phyloP scores from a whole-genome alignment of 2,888 invertebrate species.

The Machimus atricapillus region DNA sequence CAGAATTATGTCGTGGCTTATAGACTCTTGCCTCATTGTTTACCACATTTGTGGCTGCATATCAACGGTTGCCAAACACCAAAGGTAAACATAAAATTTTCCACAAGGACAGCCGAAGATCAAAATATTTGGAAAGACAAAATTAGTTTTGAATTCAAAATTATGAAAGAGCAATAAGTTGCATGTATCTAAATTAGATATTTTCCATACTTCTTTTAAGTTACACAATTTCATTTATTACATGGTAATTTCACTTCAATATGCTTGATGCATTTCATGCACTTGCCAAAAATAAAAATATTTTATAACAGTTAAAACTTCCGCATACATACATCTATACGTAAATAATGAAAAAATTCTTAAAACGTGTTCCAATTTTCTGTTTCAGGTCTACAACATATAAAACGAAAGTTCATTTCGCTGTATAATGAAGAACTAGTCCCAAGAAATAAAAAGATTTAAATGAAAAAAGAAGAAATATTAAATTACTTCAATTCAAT shows the following conservation, averaged over 20 bases:
- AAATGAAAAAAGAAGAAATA: background rate
- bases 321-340: no score
- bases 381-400: background rate
- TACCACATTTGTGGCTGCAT: background rate
- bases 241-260: no score
- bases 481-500: background rate
- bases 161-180: no score
- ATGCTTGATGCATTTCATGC: no score
- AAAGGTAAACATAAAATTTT: background rate
- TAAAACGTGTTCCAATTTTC: background rate
- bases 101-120: background rate
- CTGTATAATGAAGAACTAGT: background rate
- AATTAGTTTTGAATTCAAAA: background rate
- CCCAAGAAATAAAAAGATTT: background rate
- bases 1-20: background rate
- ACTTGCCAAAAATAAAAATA: no score
- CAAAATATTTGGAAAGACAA: background rate
- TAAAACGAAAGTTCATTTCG: background rate
- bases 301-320: no score
- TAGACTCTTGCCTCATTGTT: background rate
- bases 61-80: background rate
- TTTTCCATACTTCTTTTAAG: no score
- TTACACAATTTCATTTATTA: no score
- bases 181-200: no score
- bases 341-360: no score